Conservation (phyloP, 2,797 vertebrate genomes). For the Gambusia yucatana region DNA sequence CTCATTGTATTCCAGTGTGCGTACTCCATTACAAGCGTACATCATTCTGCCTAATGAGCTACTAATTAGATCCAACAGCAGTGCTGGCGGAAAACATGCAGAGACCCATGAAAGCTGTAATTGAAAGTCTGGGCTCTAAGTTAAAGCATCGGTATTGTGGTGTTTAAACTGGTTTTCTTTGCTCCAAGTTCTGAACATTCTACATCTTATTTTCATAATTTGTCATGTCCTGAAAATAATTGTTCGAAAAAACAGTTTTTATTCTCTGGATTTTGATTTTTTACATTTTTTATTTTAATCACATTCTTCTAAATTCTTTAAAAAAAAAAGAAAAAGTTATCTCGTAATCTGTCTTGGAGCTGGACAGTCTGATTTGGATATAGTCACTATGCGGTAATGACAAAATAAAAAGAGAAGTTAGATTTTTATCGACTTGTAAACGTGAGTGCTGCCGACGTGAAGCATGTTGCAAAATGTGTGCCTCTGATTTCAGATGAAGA, state of each 20-base stretch:
- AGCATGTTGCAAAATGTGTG: no score
- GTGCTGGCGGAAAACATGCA: background rate
- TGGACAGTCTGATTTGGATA: background rate
- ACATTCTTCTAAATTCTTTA: background rate
- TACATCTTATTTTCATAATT: background rate
- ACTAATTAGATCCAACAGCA: background rate
- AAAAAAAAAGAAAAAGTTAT: background rate
- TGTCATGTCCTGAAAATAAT: background rate
- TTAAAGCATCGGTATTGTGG: background rate
- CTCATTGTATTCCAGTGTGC: background rate
- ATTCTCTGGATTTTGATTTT: no score
- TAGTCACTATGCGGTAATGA: background rate
- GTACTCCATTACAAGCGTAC: background rate
- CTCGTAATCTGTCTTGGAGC: background rate
- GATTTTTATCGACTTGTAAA: background rate
- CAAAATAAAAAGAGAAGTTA: background rate
- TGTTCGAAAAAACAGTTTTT: background rate
- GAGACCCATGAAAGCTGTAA: background rate
- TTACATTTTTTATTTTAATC: background rate
- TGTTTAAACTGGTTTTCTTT: background rate
- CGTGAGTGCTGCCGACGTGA: background rate
- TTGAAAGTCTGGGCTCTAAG: background rate
- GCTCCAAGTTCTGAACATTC: background rate
- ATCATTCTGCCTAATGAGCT: background rate
- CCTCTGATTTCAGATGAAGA: constrained; percentile 88